Conservation (phyloP, 2,113 vertebrate genomes). For the Pollimyrus isidori region DNA sequence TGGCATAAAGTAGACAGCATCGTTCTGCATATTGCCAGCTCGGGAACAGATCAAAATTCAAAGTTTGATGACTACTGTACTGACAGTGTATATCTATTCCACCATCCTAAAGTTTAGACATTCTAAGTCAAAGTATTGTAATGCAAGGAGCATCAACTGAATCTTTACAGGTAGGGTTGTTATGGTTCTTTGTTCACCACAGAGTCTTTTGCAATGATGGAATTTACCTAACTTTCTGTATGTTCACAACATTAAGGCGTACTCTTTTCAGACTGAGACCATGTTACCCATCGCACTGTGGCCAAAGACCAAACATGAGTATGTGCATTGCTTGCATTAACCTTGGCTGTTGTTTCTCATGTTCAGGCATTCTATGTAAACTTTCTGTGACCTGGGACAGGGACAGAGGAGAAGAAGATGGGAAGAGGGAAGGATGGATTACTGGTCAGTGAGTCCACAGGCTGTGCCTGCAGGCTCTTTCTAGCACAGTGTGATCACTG, state of each 20-base stretch:
- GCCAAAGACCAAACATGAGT: background rate
- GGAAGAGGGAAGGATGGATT: background rate
- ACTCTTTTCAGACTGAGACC: background rate
- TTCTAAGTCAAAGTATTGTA: background rate
- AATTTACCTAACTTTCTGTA: background rate
- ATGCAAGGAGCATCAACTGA: background rate
- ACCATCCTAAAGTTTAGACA: background rate
- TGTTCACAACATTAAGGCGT: background rate
- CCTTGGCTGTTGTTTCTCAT: background rate
- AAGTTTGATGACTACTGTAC: background rate
- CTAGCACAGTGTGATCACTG: background rate
- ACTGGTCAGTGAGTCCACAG: background rate
- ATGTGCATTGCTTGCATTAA: background rate
- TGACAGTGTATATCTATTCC: background rate
- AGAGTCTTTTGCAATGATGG: background rate
- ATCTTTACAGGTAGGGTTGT: background rate
- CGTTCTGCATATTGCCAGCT: background rate
- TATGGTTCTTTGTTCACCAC: background rate
- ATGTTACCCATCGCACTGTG: background rate
- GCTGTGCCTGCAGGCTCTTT: background rate
- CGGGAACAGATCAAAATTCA: background rate
- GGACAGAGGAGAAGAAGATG: background rate
- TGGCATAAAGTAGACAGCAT: background rate
- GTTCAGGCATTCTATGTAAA: background rate
- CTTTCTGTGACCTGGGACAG: background rate